These are phyloP conservation scores for Drosophila mojavensis DNA, from an alignment of 1,140 invertebrate genomes.

Conservation along the genomic window DNA sequence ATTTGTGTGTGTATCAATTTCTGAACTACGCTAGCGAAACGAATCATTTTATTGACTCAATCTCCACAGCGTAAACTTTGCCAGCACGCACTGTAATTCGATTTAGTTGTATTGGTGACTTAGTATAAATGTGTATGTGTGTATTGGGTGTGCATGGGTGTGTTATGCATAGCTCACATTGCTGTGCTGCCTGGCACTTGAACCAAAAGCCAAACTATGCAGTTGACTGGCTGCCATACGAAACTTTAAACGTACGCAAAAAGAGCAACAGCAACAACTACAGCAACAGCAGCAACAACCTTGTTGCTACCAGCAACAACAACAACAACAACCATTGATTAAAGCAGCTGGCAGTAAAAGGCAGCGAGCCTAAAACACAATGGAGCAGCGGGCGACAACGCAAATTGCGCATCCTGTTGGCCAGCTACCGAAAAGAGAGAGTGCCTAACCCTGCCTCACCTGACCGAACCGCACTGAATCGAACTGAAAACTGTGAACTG, in stretches of 20 bases:
- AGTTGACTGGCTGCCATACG: conserved; percentile 58
- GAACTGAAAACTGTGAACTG: conserved; percentile 8
- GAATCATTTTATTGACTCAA: conserved; percentile 78
- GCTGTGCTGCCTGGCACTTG: conserved; percentile 49
- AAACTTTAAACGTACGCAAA: conserved; percentile 65
- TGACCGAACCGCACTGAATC: conserved; percentile 17
- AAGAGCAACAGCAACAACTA: conserved; percentile 38
- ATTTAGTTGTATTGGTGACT: conserved; percentile 54
- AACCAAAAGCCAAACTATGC: conserved; percentile 67
- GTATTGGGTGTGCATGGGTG: conserved; percentile 25
- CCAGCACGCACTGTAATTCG: conserved; percentile 62
- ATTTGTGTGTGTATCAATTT: conserved; percentile 65
- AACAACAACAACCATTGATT: conserved; percentile 37
- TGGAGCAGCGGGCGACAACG: conserved; percentile 36
- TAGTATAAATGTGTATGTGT: conserved; percentile 19
- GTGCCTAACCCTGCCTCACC: conserved; percentile 17
- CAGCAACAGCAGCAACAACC: conserved; percentile 32
- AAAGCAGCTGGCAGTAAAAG: conserved; percentile 43
- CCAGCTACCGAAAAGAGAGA: conserved; percentile 3
- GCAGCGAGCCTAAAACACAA: conserved; percentile 31
- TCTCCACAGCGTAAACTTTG: conserved; percentile 71
- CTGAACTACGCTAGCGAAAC: conserved; percentile 49
- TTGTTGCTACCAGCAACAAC: conserved; percentile 1
- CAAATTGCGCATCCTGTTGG: conserved; percentile 38
- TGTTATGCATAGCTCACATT: conserved; percentile 60